Evolutionary conservation across 2,888 invertebrate species (phyloP).

Genomic region (Sminthurinus aureus): DNA sequence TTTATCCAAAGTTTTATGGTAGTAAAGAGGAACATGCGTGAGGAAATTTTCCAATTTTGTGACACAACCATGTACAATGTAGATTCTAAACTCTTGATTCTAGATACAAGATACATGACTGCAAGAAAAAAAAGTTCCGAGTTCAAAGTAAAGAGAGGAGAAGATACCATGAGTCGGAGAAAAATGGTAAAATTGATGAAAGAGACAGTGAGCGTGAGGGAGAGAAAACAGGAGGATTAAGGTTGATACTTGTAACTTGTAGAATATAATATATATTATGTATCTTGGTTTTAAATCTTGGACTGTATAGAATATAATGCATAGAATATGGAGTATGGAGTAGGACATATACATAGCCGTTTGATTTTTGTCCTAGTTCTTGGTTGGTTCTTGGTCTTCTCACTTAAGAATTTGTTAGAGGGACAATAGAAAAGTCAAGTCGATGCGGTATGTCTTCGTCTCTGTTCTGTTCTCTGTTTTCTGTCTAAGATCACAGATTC

Average conservation of each 20-base stretch:
- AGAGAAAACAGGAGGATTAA: background rate
- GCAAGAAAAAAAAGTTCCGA: too few species aligned
- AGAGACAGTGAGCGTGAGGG: background rate
- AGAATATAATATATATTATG: too few species aligned
- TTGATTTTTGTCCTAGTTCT: slow-evolving; percentile 6
- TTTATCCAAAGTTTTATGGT: background rate
- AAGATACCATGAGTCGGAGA: background rate
- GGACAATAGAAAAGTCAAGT: slow-evolving; percentile 1
- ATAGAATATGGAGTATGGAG: too few species aligned
- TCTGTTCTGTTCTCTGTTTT: background rate
- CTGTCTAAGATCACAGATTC: background rate
- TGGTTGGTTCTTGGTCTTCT: background rate
- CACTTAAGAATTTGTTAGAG: slow-evolving; percentile 13
- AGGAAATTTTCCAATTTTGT: background rate
- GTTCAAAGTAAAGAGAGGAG: background rate
- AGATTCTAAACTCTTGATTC: too few species aligned
- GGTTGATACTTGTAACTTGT: background rate
- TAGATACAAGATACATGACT: too few species aligned
- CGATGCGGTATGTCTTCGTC: background rate
- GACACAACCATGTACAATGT: background rate
- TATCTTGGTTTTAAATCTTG: background rate
- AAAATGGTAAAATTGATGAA: slow-evolving; percentile 6
- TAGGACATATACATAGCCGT: background rate
- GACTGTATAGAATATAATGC: too few species aligned
- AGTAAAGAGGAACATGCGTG: background rate